A percentile compares a stretch with the other conserved stretches of the same genome.
phyloP scores from a whole-genome alignment of 1,140 invertebrate species.

The Sesamia nonagrioides region DNA sequence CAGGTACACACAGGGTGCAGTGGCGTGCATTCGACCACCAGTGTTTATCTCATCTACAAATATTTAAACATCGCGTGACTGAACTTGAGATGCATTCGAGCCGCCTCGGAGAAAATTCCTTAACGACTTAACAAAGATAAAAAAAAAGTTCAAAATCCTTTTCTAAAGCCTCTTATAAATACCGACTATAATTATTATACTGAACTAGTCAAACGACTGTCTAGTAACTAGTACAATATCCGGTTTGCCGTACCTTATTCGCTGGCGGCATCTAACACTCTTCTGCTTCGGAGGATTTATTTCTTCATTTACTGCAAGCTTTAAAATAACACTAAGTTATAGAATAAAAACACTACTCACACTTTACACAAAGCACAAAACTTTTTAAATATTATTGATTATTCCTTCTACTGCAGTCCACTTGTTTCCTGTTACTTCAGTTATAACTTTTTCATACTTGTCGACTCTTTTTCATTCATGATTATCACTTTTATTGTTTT shows the following conservation, averaged over 20 bases:
- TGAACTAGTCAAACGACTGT: slow-evolving; percentile 78
- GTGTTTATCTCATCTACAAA: slow-evolving; percentile 70
- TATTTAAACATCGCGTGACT: slow-evolving; percentile 73
- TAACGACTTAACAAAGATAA: slow-evolving; percentile 46
- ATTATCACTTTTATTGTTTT: slow-evolving; percentile 62
- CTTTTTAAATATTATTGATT: slow-evolving; percentile 57
- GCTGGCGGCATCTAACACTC: slow-evolving; percentile 78
- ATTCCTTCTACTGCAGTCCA: slow-evolving; percentile 28
- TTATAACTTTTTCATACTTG: slow-evolving; percentile 48
- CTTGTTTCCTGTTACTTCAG: slow-evolving; percentile 5
- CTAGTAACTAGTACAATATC: slow-evolving; percentile 76
- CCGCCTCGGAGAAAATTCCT: slow-evolving; percentile 53
- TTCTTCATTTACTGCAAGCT: slow-evolving; percentile 67
- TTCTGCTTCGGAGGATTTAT: slow-evolving; percentile 65
- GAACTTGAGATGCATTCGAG: slow-evolving; percentile 54
- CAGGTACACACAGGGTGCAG: slow-evolving; percentile 56
- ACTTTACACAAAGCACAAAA: slow-evolving; percentile 78
- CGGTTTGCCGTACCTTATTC: slow-evolving; percentile 84
- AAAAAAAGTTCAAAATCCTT: slow-evolving; percentile 52
- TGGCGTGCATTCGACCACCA: slow-evolving; percentile 50
- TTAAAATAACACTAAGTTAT: slow-evolving; percentile 61
- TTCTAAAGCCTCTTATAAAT: slow-evolving; percentile 29
- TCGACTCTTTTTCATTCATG: slow-evolving; percentile 60
- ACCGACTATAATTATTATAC: slow-evolving; percentile 52
- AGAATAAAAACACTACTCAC: slow-evolving; percentile 70